phyloP scores from a whole-genome alignment of 2,113 vertebrate genomes.

The Rhinichthys klamathensis region DNA sequence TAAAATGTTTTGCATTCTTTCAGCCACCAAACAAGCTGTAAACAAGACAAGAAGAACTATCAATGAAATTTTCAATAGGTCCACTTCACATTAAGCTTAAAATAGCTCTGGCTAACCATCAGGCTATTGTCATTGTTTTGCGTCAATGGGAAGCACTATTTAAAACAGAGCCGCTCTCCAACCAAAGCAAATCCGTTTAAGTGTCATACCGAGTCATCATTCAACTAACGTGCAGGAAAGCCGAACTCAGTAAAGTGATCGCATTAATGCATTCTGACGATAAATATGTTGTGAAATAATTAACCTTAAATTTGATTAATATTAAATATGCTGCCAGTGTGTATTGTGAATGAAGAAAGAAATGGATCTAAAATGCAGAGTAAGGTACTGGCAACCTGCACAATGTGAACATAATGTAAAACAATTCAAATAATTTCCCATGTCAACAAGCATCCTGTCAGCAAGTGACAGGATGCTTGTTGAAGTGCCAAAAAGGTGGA shows the following conservation, averaged over 20 bases:
- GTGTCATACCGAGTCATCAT: slow-evolving; percentile 20
- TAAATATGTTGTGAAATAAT: slow-evolving; percentile 8
- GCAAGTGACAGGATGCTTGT: slow-evolving; percentile 2
- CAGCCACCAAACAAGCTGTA: not conserved
- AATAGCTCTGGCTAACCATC: slow-evolving; percentile 45
- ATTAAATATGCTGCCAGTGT: too few species aligned
- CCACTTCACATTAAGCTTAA: slow-evolving; percentile 36
- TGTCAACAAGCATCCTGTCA: slow-evolving; percentile 71
- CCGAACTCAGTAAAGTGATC: not conserved
- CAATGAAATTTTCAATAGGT: slow-evolving; percentile 20
- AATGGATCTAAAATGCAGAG: not conserved
- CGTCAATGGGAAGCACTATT: slow-evolving; percentile 47
- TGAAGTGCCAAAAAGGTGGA: slow-evolving; percentile 53
- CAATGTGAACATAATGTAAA: slow-evolving; percentile 47
- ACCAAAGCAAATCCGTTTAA: slow-evolving; percentile 47
- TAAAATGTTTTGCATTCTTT: slow-evolving; percentile 5
- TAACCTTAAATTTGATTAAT: not conserved
- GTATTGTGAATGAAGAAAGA: not conserved
- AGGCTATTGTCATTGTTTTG: slow-evolving; percentile 51
- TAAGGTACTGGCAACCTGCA: slow-evolving; percentile 35
- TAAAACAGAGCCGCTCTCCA: slow-evolving; percentile 45
- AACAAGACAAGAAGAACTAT: slow-evolving; percentile 1
- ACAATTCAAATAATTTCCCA: slow-evolving; percentile 49
- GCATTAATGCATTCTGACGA: slow-evolving; percentile 7
- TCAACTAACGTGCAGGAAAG: slow-evolving; percentile 30